Evolutionary conservation across 2,797 vertebrate species (phyloP), one percentile per base, ranked within the genome.

Genomic region (Zalophus californianus): DNA sequence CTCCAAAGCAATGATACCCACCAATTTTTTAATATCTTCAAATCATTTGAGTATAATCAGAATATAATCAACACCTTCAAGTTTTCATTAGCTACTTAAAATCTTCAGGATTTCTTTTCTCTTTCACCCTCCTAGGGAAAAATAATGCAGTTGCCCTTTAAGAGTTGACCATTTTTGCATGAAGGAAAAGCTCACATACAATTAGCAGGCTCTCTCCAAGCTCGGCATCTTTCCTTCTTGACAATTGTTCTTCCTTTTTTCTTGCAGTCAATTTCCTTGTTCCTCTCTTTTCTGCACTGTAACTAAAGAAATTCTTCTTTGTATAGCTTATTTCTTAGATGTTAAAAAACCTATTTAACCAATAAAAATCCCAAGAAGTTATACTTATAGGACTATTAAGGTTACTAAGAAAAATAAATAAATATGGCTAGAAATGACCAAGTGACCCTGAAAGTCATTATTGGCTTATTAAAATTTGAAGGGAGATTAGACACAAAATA

Each of bases 401-500:
- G 14, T 88, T 85, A 77, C 7, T 64, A 35, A 62, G 44, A 82
- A 91, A 84, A 78, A 38, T 35, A 50, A 86, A 32, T n/a, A 78
- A 38, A 32, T 68, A 52, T 50, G 41, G 44, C 44, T 84, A 92
- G 79, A 89, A 95, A 86, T 38, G 35, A 96, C 32, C 32, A 94
- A 48, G 14, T 56, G 27, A 73, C 23, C 38, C 25, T 92, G 41
- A 75, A 94, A 73, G n/a, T 85, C 80, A 73, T 48, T 85, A 54
- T 12, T 90, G 32, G 35, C 20, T 97, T 95, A 54, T 44, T 80
- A 68, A 48, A 48, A 77, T 73, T 93, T 89, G 48, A 75, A 89
- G 83, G 82, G 32, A 83, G 38, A 68, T 52, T 27, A 90, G 90
- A 95, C 82, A 54, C 70, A 77, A 72, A 94, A 88, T 1, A 15